These are phyloP conservation scores for Heterodera schachtii DNA, from an alignment of 1,140 invertebrate species.

Conservation along the genomic window DNA sequence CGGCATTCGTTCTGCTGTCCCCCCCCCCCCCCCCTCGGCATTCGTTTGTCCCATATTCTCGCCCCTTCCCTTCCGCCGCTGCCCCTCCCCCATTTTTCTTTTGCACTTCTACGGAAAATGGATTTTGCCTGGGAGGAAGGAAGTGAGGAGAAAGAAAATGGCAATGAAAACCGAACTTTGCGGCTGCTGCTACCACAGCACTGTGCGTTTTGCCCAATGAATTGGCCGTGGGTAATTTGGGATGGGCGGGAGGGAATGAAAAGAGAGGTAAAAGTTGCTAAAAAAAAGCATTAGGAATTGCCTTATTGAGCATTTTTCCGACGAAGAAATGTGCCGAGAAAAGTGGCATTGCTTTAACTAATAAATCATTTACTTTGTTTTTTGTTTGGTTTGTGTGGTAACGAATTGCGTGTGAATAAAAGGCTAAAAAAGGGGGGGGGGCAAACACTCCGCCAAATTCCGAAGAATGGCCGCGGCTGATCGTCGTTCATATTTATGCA, in stretches of 20 bases:
- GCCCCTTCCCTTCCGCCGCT: neutral
- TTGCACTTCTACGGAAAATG: neutral
- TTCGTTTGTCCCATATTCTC: too few relatives aligned
- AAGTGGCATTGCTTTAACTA: too few relatives aligned
- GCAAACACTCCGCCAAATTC: neutral
- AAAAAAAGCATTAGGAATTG: too few relatives aligned
- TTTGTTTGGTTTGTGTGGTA: neutral
- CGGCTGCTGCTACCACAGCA: neutral
- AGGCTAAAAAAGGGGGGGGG: neutral
- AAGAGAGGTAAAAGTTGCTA: neutral
- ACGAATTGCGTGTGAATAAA: neutral
- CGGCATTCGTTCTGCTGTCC: neutral
- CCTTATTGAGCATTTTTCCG: too few relatives aligned
- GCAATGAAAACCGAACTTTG: neutral
- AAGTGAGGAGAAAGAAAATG: too few relatives aligned
- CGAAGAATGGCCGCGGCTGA: too few relatives aligned
- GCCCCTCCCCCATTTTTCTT: too few relatives aligned
- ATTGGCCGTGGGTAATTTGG: neutral
- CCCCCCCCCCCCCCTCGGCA: too few relatives aligned
- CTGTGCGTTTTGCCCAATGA: neutral
- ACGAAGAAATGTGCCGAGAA: too few relatives aligned
- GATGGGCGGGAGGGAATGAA: too few relatives aligned
- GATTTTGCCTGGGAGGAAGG: neutral
- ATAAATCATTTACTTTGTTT: neutral
- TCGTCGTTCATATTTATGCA: neutral